Evolutionary conservation across 2,888 invertebrate genomes (phyloP), one percentile per base, ranked within the genome.

Genomic region (Chalcosyrphus nemorum): DNA sequence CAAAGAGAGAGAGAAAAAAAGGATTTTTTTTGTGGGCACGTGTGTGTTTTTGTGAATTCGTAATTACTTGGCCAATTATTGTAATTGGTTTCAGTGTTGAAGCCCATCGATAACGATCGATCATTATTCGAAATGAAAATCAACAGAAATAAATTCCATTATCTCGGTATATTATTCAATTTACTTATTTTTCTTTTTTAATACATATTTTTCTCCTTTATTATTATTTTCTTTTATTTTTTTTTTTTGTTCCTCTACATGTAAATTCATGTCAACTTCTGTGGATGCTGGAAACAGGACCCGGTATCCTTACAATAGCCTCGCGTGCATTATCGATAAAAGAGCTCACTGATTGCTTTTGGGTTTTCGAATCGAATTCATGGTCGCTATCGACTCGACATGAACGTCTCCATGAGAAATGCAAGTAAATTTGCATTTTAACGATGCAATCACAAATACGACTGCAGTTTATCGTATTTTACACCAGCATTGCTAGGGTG

Each of bases 1-100:
- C 21, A 61, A 45, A 19, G 0, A 1, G 6, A 29, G 32, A 11
- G 4, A 21, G 35, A 59, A 43, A 17, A 1, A 2, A 11, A 27
- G 29, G 29, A 29, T 29, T 29, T 15, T 43, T 41, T 6, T 11
- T 38, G 11, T n/a, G 17, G 21, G 6, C 3, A 24, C 41, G 41
- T 19, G 24, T 24, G 24, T 59, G 4, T 21, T 21, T 41, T n/a
- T 59, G 41, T 59, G 35, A 56, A 41, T 45, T 24, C 27, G 45
- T 66, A 80, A 74, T 80, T 80, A 74, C 68, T 66, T 38, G 74
- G 21, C 54, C 74, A 80, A 80, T 74, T 74, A 74, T 61, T 61
- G 66, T 56, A 74, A 80, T 61, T 74, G 74, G 54, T 68, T 38
- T 7, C 19, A 74, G 74, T 56, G 65, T 11, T 59, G 66, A 80